Base-by-base conservation (phyloP, 92 coral and sea anemone species). In the Porites evermanni region DNA sequence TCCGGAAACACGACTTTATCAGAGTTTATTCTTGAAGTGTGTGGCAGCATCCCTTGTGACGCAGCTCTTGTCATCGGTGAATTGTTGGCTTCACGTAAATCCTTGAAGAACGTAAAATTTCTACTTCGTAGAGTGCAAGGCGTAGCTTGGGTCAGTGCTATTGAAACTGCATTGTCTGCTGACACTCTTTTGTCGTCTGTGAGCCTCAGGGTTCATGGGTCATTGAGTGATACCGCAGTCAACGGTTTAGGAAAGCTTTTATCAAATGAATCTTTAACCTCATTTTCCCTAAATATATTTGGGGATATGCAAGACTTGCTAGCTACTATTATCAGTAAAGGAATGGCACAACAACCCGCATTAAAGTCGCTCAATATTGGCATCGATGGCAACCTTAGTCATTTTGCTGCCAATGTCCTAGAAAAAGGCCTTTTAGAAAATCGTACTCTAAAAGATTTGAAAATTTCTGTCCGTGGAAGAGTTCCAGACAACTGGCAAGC, bases 141-240 rank as follows among this genome's bases (percentile, higher is more conserved):
- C 6, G 44, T 18, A 0, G 32, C 71, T 20, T 79, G 83, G 83
- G 72, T 64, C 47, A 47, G n/a, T 47, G 83, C 63, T 51, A 18
- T 79, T n/a, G 73, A 79, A 44, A 20, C 16, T 14, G 83, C 64
- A 64, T 65, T 79, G 60, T 32, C 32, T 53, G 72, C 72, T 8
- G 74, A 9, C 23, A 44, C 74, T n/a, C 47, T 18, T 0, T 1
- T 79, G 59, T 38, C 17, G 6, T 2, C 61, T 79, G 63, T 79
- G 3, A 8, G 7, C 38, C 64, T 79, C 51, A 10, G 1, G 1
- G 5, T 79, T 9, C 0, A 0, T 44, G 64, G 73, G 7, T 10
- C 61, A 47, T 13, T 64, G 60, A 47, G 38, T 65, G 56, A 14
- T 17, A 0, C 20, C 12, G 9, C 74, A 0, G 0, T 67, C 44